Evolutionary conservation across 2,797 vertebrate genomes (phyloP), one percentile per base, ranked within the genome.

Genomic region (Mareca strepera): DNA sequence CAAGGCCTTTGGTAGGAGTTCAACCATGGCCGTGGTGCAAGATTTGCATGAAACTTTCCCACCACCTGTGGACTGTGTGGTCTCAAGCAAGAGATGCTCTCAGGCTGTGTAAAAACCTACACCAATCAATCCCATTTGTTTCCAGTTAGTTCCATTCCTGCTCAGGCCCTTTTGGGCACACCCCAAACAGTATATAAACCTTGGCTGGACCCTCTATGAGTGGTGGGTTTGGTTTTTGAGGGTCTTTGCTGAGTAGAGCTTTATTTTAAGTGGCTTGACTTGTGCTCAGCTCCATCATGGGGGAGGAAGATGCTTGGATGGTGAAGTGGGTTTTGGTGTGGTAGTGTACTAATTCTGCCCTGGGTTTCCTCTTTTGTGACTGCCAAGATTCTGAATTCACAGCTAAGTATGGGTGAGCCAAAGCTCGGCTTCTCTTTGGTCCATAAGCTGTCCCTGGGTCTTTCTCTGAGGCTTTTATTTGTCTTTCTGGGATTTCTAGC

Each of bases 11-110:
- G 29, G 6, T 33, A 25, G 18, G 70, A 29, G 59, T 17, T 62
- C 70, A 48, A 25, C 33, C 6, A 2, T 23, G 13, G 64, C 12
- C 2, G 0, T 17, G 55, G 21, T 55, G n/a, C 22, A 41, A 17
- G 31, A 43, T 48, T n/a, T 0, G 0, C 1, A 0, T 59, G 29
- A 53, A 43, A 22, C 37, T 63, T 59, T 31, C 63, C 56, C 9
- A 0, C 7, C 50, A 15, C 50, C 44, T 39, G 26, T 20, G n/a
- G 28, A 13, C 23, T 52, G 4, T 0, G 1, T 44, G 44, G 31
- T 6, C 20, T 44, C 1, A 2, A 8, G 16, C 0, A 3, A 50
- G 17, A 46, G 68, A 52, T 35, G 56, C 14, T 59, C 29, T 64
- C 56, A 12, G 20, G 63, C n/a, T 58, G 55, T 7, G 43, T 31